Evolutionary conservation across 2,888 invertebrate genomes (phyloP).

Genomic region (Horisme vitalbata): DNA sequence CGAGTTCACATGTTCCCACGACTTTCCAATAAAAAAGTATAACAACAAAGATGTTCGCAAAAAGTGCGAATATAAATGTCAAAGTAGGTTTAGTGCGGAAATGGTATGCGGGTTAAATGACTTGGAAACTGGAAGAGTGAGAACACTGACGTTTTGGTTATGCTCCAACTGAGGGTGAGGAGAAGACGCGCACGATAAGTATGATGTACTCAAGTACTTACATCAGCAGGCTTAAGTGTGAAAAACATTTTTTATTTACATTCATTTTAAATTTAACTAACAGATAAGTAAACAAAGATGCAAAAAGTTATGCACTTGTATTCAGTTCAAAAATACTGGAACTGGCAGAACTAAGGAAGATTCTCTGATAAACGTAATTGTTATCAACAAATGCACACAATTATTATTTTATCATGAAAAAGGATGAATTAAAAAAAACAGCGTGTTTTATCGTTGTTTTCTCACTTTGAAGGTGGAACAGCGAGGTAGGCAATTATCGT

Average conservation of each 20-base stretch:
- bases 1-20: constrained; percentile 44
- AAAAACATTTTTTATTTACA: no score
- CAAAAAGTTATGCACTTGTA: no score
- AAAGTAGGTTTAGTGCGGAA: constrained; percentile 58
- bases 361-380: constrained; percentile 20
- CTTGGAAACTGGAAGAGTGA: constrained; percentile 59
- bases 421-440: constrained; percentile 13
- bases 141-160: constrained; percentile 44
- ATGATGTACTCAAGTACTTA: no score
- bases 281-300: no score
- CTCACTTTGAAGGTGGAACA: constrained; percentile 26
- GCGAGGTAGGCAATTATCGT: constrained; percentile 5
- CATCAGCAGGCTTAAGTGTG: no score
- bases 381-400: constrained; percentile 27
- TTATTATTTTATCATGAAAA: constrained; percentile 23
- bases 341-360: constrained; percentile 23
- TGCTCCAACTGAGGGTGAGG: constrained; percentile 5
- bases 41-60: constrained; percentile 41
- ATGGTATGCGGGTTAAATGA: constrained; percentile 63
- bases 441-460: constrained; percentile 24
- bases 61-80: constrained; percentile 60
- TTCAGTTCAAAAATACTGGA: background rate
- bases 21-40: constrained; percentile 39
- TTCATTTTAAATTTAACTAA: no score
- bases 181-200: background rate